Base-by-base conservation (phyloP, 2,888 invertebrate genomes). In the Eurois occulta region DNA sequence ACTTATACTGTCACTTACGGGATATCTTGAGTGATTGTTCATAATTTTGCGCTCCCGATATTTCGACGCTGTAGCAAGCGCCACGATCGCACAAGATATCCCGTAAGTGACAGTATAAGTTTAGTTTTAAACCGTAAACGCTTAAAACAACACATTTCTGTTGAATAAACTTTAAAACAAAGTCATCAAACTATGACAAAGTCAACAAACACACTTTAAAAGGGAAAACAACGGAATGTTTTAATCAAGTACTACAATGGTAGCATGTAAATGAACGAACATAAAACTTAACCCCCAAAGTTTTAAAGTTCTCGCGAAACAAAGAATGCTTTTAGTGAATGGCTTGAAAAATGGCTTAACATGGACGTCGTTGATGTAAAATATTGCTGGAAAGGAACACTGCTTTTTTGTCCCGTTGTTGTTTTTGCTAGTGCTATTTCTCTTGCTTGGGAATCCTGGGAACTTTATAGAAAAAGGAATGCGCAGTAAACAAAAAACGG, bases 311-410 rank as follows among this genome's bases (percentile, higher is more conserved):
- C 78, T 75, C 85, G 80, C 78, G 80, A 90, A 90, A 91, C 92
- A 91, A 92, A 91, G 91, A 90, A 90, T 85, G 89, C 88, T 89
- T 89, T 91, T 87, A 92, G 87, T 83, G 88, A 91, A 90, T 89
- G 78, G 86, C 86, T 88, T 91, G 90, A 91, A 91, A 91, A 92
- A 91, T 91, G 88, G 89, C 88, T 89, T 89, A 85, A 82, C 87
- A 87, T 81, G 77, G 72, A 79, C 71, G 35, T 8, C 78, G 41
- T 7, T 21, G 86, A 86, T 79, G 10, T 81, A 73, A 2, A 65
- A 41, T 28, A 11, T 16, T 38, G 24, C 88, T 90, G 67, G 90
- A 91, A 74, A 13, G n/a, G 71, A n/a, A 41, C n/a, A 1, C 16
- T 41, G 16, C 2, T 65, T 65, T 35, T 32, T 18, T 35, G 16